Evolutionary conservation across 2,888 invertebrate species (phyloP).

Genomic region (Coremacera marginata): DNA sequence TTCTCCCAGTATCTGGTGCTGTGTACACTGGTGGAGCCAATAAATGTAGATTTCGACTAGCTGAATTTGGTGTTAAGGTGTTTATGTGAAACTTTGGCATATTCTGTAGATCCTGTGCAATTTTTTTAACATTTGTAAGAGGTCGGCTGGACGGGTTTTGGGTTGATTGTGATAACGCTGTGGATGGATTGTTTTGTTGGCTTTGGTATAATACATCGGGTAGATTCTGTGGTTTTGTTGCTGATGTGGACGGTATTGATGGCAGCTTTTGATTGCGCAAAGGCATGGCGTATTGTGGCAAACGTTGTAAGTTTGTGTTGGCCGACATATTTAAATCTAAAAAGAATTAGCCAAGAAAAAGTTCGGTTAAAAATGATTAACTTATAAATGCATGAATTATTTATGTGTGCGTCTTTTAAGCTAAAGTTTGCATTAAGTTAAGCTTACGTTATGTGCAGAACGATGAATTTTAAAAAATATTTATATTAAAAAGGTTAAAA

Average conservation of each 20-base stretch:
- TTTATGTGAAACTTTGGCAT: conserved; percentile 59
- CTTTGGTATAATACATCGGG: conserved; percentile 43
- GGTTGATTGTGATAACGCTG: not conserved
- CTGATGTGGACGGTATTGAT: conserved; percentile 35
- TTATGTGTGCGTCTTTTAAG: not conserved
- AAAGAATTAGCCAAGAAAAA: not conserved
- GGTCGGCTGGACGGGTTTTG: conserved; percentile 38
- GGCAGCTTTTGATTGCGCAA: conserved; percentile 44
- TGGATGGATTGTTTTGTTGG: conserved; percentile 19
- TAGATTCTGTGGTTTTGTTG: conserved; percentile 35
- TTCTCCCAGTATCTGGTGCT: conserved; percentile 41
- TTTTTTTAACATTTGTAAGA: conserved; percentile 58
- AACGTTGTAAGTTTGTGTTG: conserved; percentile 38
- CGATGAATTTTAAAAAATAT: too few relatives aligned
- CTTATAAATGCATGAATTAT: too few relatives aligned
- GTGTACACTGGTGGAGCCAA: conserved; percentile 54
- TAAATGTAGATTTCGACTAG: conserved; percentile 49
- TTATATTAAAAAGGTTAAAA: too few relatives aligned
- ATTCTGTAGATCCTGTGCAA: conserved; percentile 62
- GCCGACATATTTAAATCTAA: conserved; percentile 39
- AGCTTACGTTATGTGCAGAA: not conserved
- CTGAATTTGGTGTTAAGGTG: conserved; percentile 47
- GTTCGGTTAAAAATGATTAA: too few relatives aligned
- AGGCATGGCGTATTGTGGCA: conserved; percentile 48
- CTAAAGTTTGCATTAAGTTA: not conserved